phyloP scores from a whole-genome alignment of 2,888 invertebrate genomes.

The Drosophila rellima region DNA sequence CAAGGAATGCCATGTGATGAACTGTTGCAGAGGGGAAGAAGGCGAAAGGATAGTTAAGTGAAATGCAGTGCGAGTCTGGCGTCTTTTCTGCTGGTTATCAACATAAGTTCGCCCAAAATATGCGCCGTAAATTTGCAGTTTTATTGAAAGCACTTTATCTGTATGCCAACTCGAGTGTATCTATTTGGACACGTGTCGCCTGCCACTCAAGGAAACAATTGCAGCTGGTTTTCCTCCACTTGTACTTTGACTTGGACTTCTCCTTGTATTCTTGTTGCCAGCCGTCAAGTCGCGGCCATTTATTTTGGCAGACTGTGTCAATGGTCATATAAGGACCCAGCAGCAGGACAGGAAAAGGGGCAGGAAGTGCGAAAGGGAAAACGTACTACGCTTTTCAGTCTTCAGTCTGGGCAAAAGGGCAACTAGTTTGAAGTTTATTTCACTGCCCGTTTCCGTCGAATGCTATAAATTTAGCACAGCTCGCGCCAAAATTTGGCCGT shows the following conservation, averaged over 20 bases:
- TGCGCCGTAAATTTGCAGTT: slow-evolving; percentile 63
- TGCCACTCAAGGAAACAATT: slow-evolving; percentile 59
- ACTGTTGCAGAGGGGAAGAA: slow-evolving; percentile 22
- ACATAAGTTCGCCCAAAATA: slow-evolving; percentile 70
- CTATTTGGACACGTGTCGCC: slow-evolving; percentile 66
- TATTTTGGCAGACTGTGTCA: slow-evolving; percentile 61
- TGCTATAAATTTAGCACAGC: slow-evolving; percentile 59
- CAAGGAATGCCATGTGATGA: slow-evolving; percentile 68
- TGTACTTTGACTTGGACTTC: not conserved
- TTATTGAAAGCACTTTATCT: slow-evolving; percentile 61
- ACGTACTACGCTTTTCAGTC: slow-evolving; percentile 14
- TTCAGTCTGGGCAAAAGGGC: slow-evolving; percentile 7
- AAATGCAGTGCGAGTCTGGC: slow-evolving; percentile 10
- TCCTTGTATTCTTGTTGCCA: slow-evolving; percentile 13
- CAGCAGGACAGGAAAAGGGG: slow-evolving; percentile 3
- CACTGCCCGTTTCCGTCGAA: slow-evolving; percentile 24
- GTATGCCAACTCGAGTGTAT: slow-evolving; percentile 43
- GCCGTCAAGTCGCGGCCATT: slow-evolving; percentile 44
- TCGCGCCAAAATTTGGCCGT: slow-evolving; percentile 44
- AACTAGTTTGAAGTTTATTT: slow-evolving; percentile 54
- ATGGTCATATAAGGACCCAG: slow-evolving; percentile 32
- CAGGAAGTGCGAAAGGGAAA: slow-evolving; percentile 5
- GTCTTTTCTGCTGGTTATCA: slow-evolving; percentile 33
- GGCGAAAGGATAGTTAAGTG: not conserved
- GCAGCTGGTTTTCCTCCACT: slow-evolving; percentile 39